phyloP scores from a whole-genome alignment of 2,113 vertebrate genomes.

The Microcebus ravelobensis region DNA sequence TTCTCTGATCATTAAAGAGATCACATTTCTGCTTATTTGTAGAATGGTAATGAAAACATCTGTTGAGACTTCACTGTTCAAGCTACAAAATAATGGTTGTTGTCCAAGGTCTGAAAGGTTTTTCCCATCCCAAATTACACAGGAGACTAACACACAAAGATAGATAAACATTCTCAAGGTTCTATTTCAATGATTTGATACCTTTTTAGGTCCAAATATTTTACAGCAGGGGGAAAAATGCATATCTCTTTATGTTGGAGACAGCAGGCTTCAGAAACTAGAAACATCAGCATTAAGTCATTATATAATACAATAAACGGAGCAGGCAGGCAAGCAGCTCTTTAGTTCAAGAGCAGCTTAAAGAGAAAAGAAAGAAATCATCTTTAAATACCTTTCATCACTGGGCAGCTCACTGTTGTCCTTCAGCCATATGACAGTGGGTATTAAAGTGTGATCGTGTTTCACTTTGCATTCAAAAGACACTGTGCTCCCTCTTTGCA shows the following conservation, averaged over 20 bases:
- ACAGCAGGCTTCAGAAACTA: neutral
- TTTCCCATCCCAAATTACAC: conserved; percentile 11
- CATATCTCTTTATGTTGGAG: neutral
- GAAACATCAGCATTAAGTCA: neutral
- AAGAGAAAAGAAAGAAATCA: conserved; percentile 52
- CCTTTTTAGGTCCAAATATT: neutral
- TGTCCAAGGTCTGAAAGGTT: conserved; percentile 30
- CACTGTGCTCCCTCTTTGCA: conserved; percentile 90
- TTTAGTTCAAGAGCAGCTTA: neutral
- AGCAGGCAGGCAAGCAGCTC: neutral
- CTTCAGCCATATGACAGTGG: conserved; percentile 92
- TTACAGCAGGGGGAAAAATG: conserved; percentile 24
- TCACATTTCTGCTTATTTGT: conserved; percentile 39
- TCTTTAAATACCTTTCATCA: conserved; percentile 90
- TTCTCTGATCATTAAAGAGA: conserved; percentile 20
- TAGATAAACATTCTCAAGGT: conserved; percentile 29
- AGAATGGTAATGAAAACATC: conserved; percentile 49
- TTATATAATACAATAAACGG: neutral
- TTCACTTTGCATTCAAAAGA: conserved; percentile 96
- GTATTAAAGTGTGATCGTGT: conserved; percentile 91
- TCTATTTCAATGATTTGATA: conserved; percentile 40
- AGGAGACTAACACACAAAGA: conserved; percentile 1
- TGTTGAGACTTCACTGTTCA: conserved; percentile 25
- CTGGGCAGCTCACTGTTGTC: conserved; percentile 91
- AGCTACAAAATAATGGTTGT: neutral